Evolutionary conservation across 2,888 invertebrate species (phyloP), one percentile per base, ranked within the genome.

Genomic region (Sinohyriopsis cumingii): DNA sequence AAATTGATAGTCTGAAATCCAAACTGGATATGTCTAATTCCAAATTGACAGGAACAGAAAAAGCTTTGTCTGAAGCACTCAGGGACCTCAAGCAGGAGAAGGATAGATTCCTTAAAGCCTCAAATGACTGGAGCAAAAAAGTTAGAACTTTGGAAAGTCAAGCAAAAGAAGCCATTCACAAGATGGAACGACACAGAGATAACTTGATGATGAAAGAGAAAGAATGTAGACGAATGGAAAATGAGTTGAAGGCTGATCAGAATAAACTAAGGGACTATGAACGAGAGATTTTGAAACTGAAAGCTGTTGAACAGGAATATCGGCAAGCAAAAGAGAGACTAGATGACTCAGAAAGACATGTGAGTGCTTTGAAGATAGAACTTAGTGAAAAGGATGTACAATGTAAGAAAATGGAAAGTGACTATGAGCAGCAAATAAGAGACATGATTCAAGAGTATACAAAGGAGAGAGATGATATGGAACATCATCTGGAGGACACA

Each of bases 401-500:
- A 57, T 65, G 75, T 45, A 80, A 82, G 63, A 85, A 85, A 66
- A 55, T 85, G 60, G 83, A 85, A 71, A 73, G 77, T 55, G 81
- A 82, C 6, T 83, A 79, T 77, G 84, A 85, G 67, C 78, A 77
- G 53, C 86, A 86, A 66, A 77, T 84, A 57, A 79, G 82, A 45
- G 85, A 83, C 59, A 70, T 87, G 68, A 86, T 88, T 76, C 79
- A 82, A 18, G 86, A 87, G 53, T 85, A 84, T 69, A 92, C 80
- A 63, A 83, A 78, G 67, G 86, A 86, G 80, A 86, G 83, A 65
- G 86, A 80, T 71, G 85, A 80, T 62, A 80, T 82, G 64, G 88
- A 86, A 69, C 82, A 84, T 62, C 85, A 90, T 83, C 93, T 95
- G 91, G 94, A 95, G 79, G 95, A 95, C 82, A 90, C 95, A 76